These are phyloP conservation scores for Mesembrinibis cayennensis DNA, from an alignment of 2,113 vertebrate genomes.

Conservation along the genomic window DNA sequence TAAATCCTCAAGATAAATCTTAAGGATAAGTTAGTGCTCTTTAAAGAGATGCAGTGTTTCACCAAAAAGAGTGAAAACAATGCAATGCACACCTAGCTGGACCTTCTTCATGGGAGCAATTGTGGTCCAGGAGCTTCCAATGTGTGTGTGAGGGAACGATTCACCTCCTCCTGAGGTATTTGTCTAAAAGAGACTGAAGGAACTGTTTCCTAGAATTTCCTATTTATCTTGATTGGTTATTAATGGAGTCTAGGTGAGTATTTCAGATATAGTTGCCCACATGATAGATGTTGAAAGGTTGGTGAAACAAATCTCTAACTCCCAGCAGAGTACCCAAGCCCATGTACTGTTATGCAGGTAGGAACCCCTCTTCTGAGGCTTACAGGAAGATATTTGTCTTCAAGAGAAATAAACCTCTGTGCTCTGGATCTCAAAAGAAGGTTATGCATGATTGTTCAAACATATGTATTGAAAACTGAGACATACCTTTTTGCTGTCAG, in stretches of 20 bases:
- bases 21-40: background rate
- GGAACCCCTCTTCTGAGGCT: background rate
- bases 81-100: background rate
- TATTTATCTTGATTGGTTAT: background rate
- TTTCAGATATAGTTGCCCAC: background rate
- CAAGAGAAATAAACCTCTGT: background rate
- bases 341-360: background rate
- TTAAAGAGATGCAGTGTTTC: background rate
- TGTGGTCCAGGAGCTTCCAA: background rate
- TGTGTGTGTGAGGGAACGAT: background rate
- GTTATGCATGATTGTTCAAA: background rate
- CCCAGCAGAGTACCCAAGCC: fast-evolving
- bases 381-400: background rate
- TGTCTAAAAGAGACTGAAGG: background rate
- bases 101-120: background rate
- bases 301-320: background rate
- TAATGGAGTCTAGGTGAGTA: background rate
- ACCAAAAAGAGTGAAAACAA: background rate
- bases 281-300: background rate
- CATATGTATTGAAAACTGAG: background rate
- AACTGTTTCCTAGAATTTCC: background rate
- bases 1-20: background rate
- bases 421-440: background rate
- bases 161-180: background rate
- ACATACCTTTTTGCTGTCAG: background rate